Base-by-base conservation (phyloP, 1,140 invertebrate species). In the Brachionus manjavacas region DNA sequence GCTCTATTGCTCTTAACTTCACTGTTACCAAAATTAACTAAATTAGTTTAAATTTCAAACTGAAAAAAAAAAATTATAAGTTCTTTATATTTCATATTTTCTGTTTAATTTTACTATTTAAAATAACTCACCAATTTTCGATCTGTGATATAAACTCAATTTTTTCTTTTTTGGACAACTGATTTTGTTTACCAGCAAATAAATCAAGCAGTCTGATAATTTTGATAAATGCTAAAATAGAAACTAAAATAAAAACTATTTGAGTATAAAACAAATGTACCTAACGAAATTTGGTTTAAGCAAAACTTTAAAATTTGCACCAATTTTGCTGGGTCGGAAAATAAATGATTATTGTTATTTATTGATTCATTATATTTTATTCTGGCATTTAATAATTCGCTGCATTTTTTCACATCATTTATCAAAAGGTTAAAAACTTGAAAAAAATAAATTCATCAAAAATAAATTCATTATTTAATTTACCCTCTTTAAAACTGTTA, bases 251-350 rank as follows among this genome's bases (percentile, higher is more conserved):
- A 16, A 16, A 16, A 41, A 41, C 7, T 74, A 41, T 20, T 43
- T 20, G 8, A n/a, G 35, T 11, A 2, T 6, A 76, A 23, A 12
- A 23, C 52, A 20, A 74, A 74, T 16, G 14, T 64, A 81, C 79
- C 31, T 81, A 64, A 9, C 12, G 31, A 6, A 12, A 81, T 31
- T 20, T 81, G 28, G 23, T 81, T 31, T 12, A 81, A 43, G n/a
- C 7, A 43, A 14, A 41, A 23, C 35, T 68, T 81, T 4, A 64
- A 41, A 12, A 14, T 46, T 68, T 60, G 52, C 4, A 43, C 55
- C 16, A 81, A 43, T 81, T 81, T 81, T 14, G 79, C n/a, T 46
- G 79, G 79, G 66, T 81, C 28, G 11, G 52, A 64, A 46, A 81
- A 64, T 20, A 81, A 14, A 20, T 60, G 55, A 72, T 41, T 72